Evolutionary conservation across 2,888 invertebrate genomes (phyloP), one percentile per base, ranked within the genome.

Genomic region (Dasypogon diadema): DNA sequence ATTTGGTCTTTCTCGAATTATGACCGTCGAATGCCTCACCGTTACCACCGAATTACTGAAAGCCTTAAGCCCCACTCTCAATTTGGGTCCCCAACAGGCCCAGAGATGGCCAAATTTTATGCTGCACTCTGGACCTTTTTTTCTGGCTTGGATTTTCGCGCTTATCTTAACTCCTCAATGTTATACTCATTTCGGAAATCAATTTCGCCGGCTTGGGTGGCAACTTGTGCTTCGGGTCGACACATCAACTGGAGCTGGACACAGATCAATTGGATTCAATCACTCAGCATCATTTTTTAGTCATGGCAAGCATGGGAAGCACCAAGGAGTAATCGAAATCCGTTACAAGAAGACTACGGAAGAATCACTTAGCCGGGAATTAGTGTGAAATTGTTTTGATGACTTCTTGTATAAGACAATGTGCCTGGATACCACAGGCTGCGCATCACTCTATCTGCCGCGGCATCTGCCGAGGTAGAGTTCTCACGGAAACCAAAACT

Each of bases 191-290:
- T 70, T 54, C 21, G 70, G 70, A 70, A 70, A 70, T 70, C 54
- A 70, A 70, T 70, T 70, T 70, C 21, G 54, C 24, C 70, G 51
- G 54, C 54, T 37, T 70, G 70, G 54, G 70, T 70, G 70, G 70
- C 70, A 26, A 26, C 48, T 12, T 26, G 26, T 12, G 14, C 22
- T 16, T 42, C 14, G 65, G 42, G 8, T 65, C 24, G 46, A 26
- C 54, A 34, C 54, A 18, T 34, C 54, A n/a, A 18, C 70, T n/a
- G 14, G 14, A n/a, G 14, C 22, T 34, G 70, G 30, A 34, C 70
- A 14, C 34, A 54, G 34, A 51, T 54, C 70, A 70, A 70, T 70
- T 70, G 70, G 14, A 22, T 51, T 24, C 51, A 54, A 37, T 63
- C 37, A 37, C 8, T 63, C 21, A 22, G 14, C 30, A 5, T 24